phyloP scores from a whole-genome alignment of 2,888 invertebrate genomes.

The Rotaria magnacalcarata region DNA sequence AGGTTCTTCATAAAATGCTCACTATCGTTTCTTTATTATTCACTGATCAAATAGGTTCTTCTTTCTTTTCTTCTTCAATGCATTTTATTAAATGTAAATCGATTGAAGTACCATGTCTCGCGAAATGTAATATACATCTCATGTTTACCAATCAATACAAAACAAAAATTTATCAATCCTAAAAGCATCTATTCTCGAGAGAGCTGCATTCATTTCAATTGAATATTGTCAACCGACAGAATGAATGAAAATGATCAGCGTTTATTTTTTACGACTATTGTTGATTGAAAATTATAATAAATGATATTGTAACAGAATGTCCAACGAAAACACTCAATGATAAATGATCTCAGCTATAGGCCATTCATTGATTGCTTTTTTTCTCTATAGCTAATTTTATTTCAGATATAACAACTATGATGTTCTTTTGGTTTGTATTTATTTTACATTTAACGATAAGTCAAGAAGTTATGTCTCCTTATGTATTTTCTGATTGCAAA shows the following conservation, averaged over 20 bases:
- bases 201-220: no score
- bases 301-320: neutral
- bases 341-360: neutral
- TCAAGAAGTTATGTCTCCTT: neutral
- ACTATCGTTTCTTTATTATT: neutral
- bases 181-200: no score
- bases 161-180: no score
- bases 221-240: neutral
- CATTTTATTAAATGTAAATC: neutral
- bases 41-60: neutral
- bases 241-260: neutral
- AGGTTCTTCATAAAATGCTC: neutral
- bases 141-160: neutral
- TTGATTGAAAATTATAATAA: neutral
- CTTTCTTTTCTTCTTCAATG: neutral
- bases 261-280: neutral
- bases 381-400: neutral
- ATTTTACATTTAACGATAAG: neutral
- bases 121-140: neutral
- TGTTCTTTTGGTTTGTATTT: neutral
- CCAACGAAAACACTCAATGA: neutral
- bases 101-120: neutral
- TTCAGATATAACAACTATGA: neutral
- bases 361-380: no score
- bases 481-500: conserved; percentile 9